Conservation (phyloP, 2,888 invertebrate genomes). For the Cantharis rufa region DNA sequence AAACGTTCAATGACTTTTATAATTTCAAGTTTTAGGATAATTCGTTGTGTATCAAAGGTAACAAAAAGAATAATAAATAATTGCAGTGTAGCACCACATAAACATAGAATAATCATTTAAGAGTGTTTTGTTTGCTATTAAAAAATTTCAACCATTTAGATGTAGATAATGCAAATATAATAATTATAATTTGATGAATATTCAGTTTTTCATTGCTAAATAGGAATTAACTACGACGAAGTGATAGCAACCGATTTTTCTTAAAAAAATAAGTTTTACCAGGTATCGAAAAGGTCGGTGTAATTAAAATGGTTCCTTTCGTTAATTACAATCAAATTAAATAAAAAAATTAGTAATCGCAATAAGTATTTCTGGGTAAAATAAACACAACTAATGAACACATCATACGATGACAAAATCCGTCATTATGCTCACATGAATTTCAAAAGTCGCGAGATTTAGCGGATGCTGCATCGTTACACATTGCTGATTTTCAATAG, state of each 20-base stretch:
- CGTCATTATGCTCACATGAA: slow-evolving; percentile 7
- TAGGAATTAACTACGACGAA: neutral
- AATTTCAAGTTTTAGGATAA: neutral
- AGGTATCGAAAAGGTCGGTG: no score
- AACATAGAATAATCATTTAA: neutral
- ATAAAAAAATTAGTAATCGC: neutral
- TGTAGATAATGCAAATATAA: neutral
- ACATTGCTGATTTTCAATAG: slow-evolving; percentile 55
- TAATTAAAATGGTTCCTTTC: neutral
- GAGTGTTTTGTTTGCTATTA: neutral
- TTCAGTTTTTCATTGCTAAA: neutral
- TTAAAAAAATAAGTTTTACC: neutral
- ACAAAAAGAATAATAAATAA: neutral
- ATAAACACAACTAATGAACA: neutral
- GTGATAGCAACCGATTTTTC: neutral
- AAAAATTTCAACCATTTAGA: neutral
- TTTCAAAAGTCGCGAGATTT: slow-evolving; percentile 18
- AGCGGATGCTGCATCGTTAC: slow-evolving; percentile 55
- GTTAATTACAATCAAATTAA: neutral
- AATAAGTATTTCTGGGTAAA: neutral
- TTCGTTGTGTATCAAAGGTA: neutral
- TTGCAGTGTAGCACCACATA: neutral
- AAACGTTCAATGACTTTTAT: neutral
- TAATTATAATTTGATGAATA: neutral
- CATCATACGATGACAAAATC: neutral